These are phyloP conservation scores for Trididemnum miniatum DNA, from an alignment of 23 tunicate species.

Conservation along the genomic window DNA sequence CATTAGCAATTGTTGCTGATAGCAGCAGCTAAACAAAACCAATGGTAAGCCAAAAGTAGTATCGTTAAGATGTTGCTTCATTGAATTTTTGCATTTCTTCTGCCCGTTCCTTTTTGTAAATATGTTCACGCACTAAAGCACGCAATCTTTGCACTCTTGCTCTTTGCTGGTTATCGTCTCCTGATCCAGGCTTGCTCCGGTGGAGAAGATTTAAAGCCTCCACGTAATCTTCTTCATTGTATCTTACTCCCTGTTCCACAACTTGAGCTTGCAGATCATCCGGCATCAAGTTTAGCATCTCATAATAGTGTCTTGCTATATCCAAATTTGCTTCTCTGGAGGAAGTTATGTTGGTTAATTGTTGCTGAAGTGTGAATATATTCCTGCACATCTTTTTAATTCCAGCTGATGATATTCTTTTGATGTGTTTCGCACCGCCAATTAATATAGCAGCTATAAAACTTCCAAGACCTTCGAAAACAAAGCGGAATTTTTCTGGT, in stretches of 20 bases:
- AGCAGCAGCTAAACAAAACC: too few relatives aligned
- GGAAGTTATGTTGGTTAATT: slow-evolving; percentile 81
- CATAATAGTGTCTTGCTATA: slow-evolving; percentile 86
- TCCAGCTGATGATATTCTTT: slow-evolving; percentile 78
- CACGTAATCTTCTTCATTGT: slow-evolving; percentile 74
- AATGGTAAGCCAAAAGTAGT: too few relatives aligned
- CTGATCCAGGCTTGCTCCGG: slow-evolving; percentile 92
- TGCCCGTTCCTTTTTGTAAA: slow-evolving; percentile 66
- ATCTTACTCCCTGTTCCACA: slow-evolving; percentile 92
- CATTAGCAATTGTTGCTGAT: too few relatives aligned
- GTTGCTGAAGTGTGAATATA: slow-evolving; percentile 87
- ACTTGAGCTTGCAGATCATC: slow-evolving; percentile 92
- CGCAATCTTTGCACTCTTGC: slow-evolving; percentile 77
- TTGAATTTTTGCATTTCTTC: slow-evolving; percentile 40
- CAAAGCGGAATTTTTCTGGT: slow-evolving; percentile 63
- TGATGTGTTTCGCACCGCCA: slow-evolving; percentile 74
- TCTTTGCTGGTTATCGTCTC: slow-evolving; percentile 51
- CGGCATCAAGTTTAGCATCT: slow-evolving; percentile 82
- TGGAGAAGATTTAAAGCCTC: slow-evolving; percentile 76
- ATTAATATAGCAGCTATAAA: slow-evolving; percentile 75
- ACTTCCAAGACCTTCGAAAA: slow-evolving; percentile 95
- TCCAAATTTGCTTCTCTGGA: slow-evolving; percentile 92
- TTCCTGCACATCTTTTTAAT: slow-evolving; percentile 97
- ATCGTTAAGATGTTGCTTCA: too few relatives aligned
- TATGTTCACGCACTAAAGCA: slow-evolving; percentile 70